Evolutionary conservation across 2,797 vertebrate genomes (phyloP).

Genomic region (Myotis daubentonii): DNA sequence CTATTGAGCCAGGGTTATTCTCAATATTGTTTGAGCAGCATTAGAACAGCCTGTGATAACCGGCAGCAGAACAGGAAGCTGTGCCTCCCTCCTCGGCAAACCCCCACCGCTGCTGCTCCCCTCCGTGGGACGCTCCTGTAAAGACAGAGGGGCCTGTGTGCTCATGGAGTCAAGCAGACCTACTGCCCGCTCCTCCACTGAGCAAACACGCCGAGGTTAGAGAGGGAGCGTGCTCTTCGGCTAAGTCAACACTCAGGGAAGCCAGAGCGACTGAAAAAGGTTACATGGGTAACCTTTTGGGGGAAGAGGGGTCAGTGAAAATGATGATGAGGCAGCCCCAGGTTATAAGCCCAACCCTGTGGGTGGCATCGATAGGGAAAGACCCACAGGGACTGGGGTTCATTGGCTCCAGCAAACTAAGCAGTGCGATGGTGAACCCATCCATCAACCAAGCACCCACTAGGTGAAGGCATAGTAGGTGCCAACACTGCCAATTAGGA

Average conservation of each 20-base stretch:
- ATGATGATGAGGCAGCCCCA: neutral
- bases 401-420: neutral
- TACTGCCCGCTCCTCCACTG: constrained; percentile 6
- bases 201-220: constrained; percentile 63
- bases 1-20: constrained; percentile 92
- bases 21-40: constrained; percentile 91
- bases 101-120: neutral
- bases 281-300: neutral
- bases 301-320: neutral
- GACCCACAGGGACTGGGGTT: neutral
- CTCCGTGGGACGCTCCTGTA: constrained; percentile 75
- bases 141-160: constrained; percentile 77
- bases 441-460: neutral
- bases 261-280: neutral
- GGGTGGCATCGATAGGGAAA: neutral
- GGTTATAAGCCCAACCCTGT: neutral
- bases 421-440: neutral
- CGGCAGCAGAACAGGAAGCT: constrained; percentile 82
- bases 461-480: neutral
- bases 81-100: constrained; percentile 54
- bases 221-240: neutral
- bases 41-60: constrained; percentile 92
- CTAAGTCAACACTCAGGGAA: constrained; percentile 67
- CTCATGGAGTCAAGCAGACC: constrained; percentile 45
- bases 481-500: neutral